Base-by-base conservation (phyloP, 1,140 invertebrate species). In the Neodiprion fabricii region DNA sequence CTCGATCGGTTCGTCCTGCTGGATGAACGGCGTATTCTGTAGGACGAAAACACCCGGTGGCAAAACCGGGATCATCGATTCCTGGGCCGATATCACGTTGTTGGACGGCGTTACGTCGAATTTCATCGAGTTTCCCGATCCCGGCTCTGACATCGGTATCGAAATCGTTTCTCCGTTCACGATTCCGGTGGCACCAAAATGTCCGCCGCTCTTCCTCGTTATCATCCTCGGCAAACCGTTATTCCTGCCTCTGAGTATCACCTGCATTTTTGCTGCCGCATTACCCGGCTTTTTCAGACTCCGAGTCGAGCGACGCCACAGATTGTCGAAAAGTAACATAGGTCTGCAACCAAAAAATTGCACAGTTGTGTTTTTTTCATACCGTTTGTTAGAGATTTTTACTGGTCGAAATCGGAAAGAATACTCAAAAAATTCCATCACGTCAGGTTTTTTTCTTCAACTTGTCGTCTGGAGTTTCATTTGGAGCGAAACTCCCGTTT, bases 81-180 rank as follows among this genome's bases (percentile, higher is more conserved):
- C 5, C 11, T 14, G 53, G 53, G 11, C 5, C 53, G 5, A 14
- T 65, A 21, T 14, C 12, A 65, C 12, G 17, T 65, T 65, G 61
- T 17, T 65, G 7, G 17, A 14, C 17, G 12, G 4, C 12, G 8
- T 23, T 5, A 65, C 17, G 61, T 47, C 67, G 11, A 21, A 23
- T 23, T 21, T 21, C 40, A 69, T 14, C 10, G 23, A 14, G n/a
- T 23, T 69, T 14, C 67, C 67, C 7, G 40, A 7, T 23, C 67
- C 67, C 21, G 17, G 23, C 11, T 21, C 21, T 14, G 67, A 21
- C 67, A 69, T 69, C 17, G 67, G 67, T 11, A 69, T 14, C 40
- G 67, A 69, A 23, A 47, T 7, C 17, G 40, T 69, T 14, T 69
- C 21, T 69, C 67, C 67, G 67, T 69, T 69, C 3, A 69, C 67